phyloP scores from a whole-genome alignment of 2,888 invertebrate species.

The Lepidonotus clava region DNA sequence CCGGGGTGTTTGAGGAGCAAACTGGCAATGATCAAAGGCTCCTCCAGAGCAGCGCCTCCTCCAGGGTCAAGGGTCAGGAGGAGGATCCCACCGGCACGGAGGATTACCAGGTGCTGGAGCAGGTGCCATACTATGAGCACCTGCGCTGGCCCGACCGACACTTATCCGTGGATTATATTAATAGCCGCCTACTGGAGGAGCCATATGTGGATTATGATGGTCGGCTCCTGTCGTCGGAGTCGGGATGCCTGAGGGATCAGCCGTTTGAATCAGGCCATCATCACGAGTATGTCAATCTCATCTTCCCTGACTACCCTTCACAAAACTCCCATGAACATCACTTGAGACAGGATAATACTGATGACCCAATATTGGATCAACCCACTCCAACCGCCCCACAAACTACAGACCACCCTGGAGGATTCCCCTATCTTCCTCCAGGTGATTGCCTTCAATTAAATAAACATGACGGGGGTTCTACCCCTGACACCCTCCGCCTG shows the following conservation, averaged over 20 bases:
- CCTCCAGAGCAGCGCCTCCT: neutral
- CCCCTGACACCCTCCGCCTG: neutral
- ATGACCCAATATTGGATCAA: too few species aligned
- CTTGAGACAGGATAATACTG: too few species aligned
- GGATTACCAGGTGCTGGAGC: constrained; percentile 38
- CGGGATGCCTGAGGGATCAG: neutral
- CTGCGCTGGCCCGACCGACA: neutral
- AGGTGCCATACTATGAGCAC: constrained; percentile 12
- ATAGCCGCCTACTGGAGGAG: neutral
- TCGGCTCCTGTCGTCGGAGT: neutral
- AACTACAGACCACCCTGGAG: too few species aligned
- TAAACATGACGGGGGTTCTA: neutral
- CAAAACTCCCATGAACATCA: too few species aligned
- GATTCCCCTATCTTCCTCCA: neutral
- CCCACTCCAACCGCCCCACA: too few species aligned
- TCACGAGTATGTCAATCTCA: constrained; percentile 24
- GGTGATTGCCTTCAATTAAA: neutral
- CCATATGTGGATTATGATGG: neutral
- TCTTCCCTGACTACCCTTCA: neutral
- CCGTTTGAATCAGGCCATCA: neutral
- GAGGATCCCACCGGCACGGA: neutral
- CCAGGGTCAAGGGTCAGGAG: constrained; percentile 28
- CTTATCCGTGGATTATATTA: neutral
- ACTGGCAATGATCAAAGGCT: neutral
- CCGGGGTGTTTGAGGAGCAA: constrained; percentile 23